Evolutionary conservation across 2,888 invertebrate genomes (phyloP).

Genomic region (Zonitis immaculata): DNA sequence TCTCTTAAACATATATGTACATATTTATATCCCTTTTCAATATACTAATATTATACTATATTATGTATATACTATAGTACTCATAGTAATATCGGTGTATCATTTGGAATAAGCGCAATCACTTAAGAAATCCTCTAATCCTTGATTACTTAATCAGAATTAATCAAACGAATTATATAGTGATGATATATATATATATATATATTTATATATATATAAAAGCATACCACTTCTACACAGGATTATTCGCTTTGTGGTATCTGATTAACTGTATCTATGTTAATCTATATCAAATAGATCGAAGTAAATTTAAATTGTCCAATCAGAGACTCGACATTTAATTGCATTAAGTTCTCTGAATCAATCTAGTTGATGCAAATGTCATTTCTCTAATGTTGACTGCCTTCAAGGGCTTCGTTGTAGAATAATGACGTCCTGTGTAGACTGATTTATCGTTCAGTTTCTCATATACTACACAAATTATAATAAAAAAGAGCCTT

Average conservation of each 20-base stretch:
- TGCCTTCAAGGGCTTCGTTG: slow-evolving; percentile 7
- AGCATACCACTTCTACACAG: slow-evolving; percentile 19
- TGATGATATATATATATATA: no score
- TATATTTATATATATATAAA: no score
- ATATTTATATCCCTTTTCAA: no score
- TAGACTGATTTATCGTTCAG: slow-evolving; percentile 17
- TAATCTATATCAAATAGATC: slow-evolving; percentile 23
- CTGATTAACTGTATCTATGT: slow-evolving; percentile 27
- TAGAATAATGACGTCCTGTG: slow-evolving; percentile 18
- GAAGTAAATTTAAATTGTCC: slow-evolving; percentile 31
- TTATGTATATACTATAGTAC: no score
- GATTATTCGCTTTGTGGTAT: slow-evolving; percentile 24
- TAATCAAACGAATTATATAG: slow-evolving; percentile 22
- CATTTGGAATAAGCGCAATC: slow-evolving; percentile 19
- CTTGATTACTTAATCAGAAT: slow-evolving; percentile 23
- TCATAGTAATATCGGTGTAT: slow-evolving; percentile 12
- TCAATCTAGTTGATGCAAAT: slow-evolving; percentile 27
- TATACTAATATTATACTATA: no score
- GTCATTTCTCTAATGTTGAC: slow-evolving; percentile 21
- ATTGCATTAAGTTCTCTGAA: slow-evolving; percentile 25
- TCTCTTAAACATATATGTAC: slow-evolving; percentile 11
- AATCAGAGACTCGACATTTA: slow-evolving; percentile 27
- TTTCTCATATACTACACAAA: slow-evolving; percentile 17
- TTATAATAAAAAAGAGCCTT: slow-evolving; percentile 12
- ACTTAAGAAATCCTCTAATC: slow-evolving; percentile 24